Evolutionary conservation across 2,113 vertebrate genomes (phyloP), one percentile per base, ranked within the genome.

Genomic region (Plectropomus leopardus): DNA sequence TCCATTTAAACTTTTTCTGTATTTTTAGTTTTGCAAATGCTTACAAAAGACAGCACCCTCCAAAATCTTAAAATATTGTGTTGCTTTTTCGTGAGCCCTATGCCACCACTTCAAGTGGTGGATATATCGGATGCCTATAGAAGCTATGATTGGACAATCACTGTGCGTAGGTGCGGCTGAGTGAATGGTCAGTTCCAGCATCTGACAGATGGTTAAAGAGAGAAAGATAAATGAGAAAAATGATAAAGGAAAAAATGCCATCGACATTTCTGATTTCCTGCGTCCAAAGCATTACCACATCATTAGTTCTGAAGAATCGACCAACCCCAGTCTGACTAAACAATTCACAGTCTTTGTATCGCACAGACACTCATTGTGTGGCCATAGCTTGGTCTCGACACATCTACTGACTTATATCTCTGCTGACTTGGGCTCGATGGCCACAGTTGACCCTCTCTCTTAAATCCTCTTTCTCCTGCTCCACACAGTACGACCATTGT

Each of bases 321-420:
- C 50, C 34, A 74, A 72, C 26, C 23, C 53, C 32, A 69, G 17
- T 64, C 53, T 21, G 28, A 86, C 66, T 63, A 70, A 86, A 92
- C 65, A 85, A 86, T 83, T 83, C 51, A 61, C 68, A 50, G 44
- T 83, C 88, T 91, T 83, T 91, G 83, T 90, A 10, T 73, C 58
- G 65, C 89, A 94, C 80, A 94, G 91, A 82, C 85, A 55, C 60
- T 73, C 87, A 91, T 94, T 95, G 93, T 94, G 63, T 24, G 36
- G 55, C 72, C 61, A 72, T 68, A 68, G 76, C 59, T 74, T 66
- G 54, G 53, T 73, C 76, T 60, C 66, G 50, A 74, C 84, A 78
- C 86, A 87, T 84, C 82, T 87, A 85, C 80, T 78, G 91, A 78
- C 89, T 86, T 90, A 81, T 86, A 83, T 90, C 83, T 86, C 75